phyloP scores from a whole-genome alignment of 2,797 vertebrate genomes.

The Sarcophilus harrisii region DNA sequence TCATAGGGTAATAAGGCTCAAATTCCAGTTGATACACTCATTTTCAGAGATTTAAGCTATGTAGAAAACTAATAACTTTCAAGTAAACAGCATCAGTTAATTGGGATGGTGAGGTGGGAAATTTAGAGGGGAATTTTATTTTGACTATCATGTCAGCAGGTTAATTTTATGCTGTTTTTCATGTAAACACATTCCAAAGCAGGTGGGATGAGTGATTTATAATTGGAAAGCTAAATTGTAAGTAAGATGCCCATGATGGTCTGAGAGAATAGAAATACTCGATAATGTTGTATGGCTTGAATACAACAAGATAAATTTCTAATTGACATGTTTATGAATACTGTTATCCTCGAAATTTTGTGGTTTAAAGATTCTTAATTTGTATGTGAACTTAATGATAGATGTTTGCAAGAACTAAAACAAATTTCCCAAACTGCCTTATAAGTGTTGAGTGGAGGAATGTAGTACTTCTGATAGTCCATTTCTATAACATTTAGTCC shows the following conservation, averaged over 20 bases:
- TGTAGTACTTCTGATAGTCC: slow-evolving; percentile 30
- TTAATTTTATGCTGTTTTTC: slow-evolving; percentile 42
- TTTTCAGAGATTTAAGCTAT: slow-evolving; percentile 37
- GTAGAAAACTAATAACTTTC: slow-evolving; percentile 45
- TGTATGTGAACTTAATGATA: slow-evolving; percentile 15
- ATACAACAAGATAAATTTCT: slow-evolving; percentile 46
- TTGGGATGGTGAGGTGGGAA: neutral
- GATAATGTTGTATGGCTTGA: slow-evolving; percentile 45
- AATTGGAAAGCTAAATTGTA: slow-evolving; percentile 56
- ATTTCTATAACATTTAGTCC: slow-evolving; percentile 39
- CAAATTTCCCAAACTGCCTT: neutral
- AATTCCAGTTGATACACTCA: slow-evolving; percentile 8
- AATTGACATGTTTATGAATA: slow-evolving; percentile 28
- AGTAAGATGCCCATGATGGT: slow-evolving; percentile 39
- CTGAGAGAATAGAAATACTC: slow-evolving; percentile 33
- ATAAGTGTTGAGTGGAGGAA: slow-evolving; percentile 34
- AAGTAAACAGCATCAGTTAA: slow-evolving; percentile 45
- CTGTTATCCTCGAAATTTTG: slow-evolving; percentile 39
- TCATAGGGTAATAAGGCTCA: neutral
- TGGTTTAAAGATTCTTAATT: slow-evolving; percentile 49
- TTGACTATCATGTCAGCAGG: slow-evolving; percentile 24
- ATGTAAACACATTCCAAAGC: slow-evolving; percentile 40
- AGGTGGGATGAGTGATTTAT: slow-evolving; percentile 61
- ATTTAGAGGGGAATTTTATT: slow-evolving; percentile 62
- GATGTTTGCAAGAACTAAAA: slow-evolving; percentile 50